Conservation (phyloP, 2,113 vertebrate species). For the Condylura cristata region DNA sequence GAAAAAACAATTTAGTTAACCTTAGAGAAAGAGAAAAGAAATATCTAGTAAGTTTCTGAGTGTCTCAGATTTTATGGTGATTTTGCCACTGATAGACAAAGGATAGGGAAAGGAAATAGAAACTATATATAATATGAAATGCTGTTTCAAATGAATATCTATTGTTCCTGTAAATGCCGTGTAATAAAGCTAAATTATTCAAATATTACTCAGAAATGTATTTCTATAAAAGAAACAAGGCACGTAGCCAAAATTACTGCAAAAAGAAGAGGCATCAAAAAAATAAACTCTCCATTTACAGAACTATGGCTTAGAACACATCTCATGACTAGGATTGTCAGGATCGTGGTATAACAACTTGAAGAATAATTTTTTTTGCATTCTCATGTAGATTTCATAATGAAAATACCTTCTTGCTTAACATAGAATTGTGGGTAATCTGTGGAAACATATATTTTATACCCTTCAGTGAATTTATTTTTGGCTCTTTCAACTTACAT, state of each 20-base stretch:
- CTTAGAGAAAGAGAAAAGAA: conserved; percentile 65
- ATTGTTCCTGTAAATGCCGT: conserved; percentile 64
- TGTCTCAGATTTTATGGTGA: conserved; percentile 31
- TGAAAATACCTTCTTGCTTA: conserved; percentile 6
- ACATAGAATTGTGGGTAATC: not conserved
- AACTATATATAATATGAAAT: conserved; percentile 27
- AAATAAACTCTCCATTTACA: conserved; percentile 44
- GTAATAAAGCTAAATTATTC: conserved; percentile 74
- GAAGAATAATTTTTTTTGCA: conserved; percentile 3
- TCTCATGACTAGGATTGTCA: not conserved
- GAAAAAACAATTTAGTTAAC: conserved; percentile 77
- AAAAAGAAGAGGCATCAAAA: conserved; percentile 53
- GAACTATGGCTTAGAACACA: not conserved
- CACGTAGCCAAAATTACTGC: conserved; percentile 65
- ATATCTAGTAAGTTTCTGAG: conserved; percentile 59
- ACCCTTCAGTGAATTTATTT: not conserved
- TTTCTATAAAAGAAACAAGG: conserved; percentile 61
- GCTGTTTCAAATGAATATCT: conserved; percentile 55
- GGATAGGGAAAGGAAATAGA: conserved; percentile 12
- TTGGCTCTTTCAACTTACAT: conserved; percentile 52
- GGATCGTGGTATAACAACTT: conserved; percentile 59
- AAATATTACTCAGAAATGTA: conserved; percentile 69
- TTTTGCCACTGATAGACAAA: conserved; percentile 10
- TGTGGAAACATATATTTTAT: not conserved
- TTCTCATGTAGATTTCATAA: not conserved